Conservation (phyloP, 2,888 invertebrate genomes). For the Caenorhabditis becei region DNA sequence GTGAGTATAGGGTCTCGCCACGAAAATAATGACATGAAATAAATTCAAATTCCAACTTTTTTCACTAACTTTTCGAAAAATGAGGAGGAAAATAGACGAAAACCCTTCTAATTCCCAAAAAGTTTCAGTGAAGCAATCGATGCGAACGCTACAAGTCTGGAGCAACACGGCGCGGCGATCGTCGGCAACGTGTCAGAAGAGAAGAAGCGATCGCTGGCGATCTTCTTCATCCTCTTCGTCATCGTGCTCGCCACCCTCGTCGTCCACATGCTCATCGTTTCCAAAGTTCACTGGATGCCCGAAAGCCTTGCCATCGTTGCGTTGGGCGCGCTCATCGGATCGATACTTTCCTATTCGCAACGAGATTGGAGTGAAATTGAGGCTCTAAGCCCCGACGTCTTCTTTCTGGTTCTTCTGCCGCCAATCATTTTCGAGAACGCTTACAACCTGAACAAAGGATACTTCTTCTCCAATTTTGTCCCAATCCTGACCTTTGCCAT, state of each 20-base stretch:
- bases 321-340: conserved; percentile 84
- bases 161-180: conserved; percentile 70
- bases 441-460: conserved; percentile 93
- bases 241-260: conserved; percentile 94
- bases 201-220: conserved; percentile 84
- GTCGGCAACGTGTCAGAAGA: conserved; percentile 72
- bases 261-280: conserved; percentile 95
- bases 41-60: too few species aligned
- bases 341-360: conserved; percentile 74
- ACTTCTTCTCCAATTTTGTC: conserved; percentile 94
- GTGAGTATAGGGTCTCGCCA: too few species aligned
- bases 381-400: conserved; percentile 87
- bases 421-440: conserved; percentile 99
- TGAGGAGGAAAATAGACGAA: too few species aligned
- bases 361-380: conserved; percentile 79
- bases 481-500: conserved; percentile 98
- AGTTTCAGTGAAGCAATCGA: conserved; percentile 63
- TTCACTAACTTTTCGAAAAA: too few species aligned
- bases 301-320: conserved; percentile 98
- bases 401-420: conserved; percentile 95
- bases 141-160: conserved; percentile 65
- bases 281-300: conserved; percentile 95
- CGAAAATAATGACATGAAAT: too few species aligned
- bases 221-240: conserved; percentile 97
- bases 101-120: background rate